A percentile compares a stretch with the other conserved stretches of the same genome.
These are phyloP conservation scores for Ceyx melanurus DNA, from an alignment of 2,113 vertebrate genomes.

Conservation along the genomic window DNA sequence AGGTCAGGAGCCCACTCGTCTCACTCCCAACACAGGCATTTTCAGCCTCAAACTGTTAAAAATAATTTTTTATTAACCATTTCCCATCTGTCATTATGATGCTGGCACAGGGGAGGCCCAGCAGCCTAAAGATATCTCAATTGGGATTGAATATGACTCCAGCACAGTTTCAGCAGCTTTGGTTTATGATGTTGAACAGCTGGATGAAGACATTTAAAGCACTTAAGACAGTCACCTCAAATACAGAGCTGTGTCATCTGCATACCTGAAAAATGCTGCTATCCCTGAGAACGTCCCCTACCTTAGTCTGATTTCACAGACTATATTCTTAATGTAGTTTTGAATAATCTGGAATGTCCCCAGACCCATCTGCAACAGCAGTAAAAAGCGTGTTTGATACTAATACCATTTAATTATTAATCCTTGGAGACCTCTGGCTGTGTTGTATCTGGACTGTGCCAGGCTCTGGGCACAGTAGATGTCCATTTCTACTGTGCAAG, in stretches of 20 bases:
- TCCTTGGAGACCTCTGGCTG: background rate
- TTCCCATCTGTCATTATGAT: background rate
- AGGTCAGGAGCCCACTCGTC: background rate
- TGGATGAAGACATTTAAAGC: background rate
- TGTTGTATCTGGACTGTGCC: background rate
- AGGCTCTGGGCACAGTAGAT: background rate
- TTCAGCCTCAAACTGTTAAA: background rate
- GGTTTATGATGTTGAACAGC: background rate
- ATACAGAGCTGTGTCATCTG: background rate
- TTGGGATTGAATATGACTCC: background rate
- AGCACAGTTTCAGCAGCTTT: background rate
- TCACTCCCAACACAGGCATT: background rate
- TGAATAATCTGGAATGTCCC: background rate
- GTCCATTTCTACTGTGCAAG: background rate
- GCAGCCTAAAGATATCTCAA: background rate
- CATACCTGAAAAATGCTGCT: background rate
- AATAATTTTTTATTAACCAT: background rate
- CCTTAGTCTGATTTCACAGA: background rate
- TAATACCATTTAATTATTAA: background rate
- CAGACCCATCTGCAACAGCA: background rate
- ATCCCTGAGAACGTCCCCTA: fast-evolving
- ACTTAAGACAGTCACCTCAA: fast-evolving
- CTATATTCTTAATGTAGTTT: background rate
- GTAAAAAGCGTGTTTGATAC: background rate
- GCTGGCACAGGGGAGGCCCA: background rate